These are phyloP conservation scores for Genyomyrus donnyi DNA, from an alignment of 2,113 vertebrate genomes.

Conservation along the genomic window DNA sequence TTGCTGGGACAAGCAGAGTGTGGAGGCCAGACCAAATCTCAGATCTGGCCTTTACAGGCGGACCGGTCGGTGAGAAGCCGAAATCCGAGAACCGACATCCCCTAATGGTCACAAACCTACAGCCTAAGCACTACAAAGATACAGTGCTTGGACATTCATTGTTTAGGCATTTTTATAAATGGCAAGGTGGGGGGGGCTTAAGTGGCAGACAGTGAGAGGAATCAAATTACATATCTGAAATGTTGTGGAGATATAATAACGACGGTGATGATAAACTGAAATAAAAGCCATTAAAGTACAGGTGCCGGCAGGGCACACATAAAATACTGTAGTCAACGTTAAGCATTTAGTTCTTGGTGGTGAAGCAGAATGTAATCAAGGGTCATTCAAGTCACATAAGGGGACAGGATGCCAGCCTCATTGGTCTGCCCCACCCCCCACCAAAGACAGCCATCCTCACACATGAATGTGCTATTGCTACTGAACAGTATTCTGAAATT, in stretches of 20 bases:
- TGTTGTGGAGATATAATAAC: slow-evolving; percentile 11
- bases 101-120: neutral
- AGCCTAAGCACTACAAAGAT: neutral
- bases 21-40: neutral
- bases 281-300: slow-evolving; percentile 19
- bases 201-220: slow-evolving; percentile 18
- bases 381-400: slow-evolving; percentile 24
- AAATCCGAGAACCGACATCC: neutral
- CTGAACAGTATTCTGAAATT: slow-evolving; percentile 39
- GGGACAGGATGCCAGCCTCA: neutral
- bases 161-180: neutral
- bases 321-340: slow-evolving; percentile 34
- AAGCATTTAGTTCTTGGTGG: slow-evolving; percentile 11
- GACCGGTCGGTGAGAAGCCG: neutral
- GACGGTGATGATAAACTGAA: neutral
- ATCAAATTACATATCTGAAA: slow-evolving; percentile 32
- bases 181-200: neutral
- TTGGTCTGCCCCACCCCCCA: neutral
- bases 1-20: neutral
- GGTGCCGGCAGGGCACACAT: neutral
- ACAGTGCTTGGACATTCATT: neutral
- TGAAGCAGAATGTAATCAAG: slow-evolving; percentile 22
- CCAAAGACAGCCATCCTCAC: slow-evolving; percentile 13
- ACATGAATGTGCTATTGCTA: slow-evolving; percentile 32
- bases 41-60: neutral